These are phyloP conservation scores for Acanthosoma haemorrhoidale DNA, from an alignment of 2,888 invertebrate genomes.

Conservation along the genomic window DNA sequence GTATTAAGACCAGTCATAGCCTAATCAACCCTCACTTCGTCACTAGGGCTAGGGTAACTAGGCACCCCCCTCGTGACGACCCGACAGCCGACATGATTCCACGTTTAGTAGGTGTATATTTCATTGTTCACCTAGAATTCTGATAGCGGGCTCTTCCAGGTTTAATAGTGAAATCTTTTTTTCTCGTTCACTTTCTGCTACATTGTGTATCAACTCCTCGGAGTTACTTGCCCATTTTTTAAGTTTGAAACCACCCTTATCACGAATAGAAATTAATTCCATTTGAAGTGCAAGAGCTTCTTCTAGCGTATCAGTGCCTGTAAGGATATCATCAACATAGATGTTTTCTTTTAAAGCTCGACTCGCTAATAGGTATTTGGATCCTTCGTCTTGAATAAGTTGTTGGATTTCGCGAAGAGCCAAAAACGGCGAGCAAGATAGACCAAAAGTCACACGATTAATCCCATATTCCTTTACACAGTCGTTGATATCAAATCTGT, in stretches of 20 bases:
- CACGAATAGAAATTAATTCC: slow-evolving; percentile 36
- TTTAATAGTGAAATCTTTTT: neutral
- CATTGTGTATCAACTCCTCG: neutral
- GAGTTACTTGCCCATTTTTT: slow-evolving; percentile 41
- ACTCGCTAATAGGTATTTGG: slow-evolving; percentile 36
- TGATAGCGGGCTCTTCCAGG: slow-evolving; percentile 26
- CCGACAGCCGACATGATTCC: slow-evolving; percentile 36
- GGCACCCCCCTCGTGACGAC: too few relatives aligned
- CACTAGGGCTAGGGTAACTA: too few relatives aligned
- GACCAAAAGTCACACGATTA: slow-evolving; percentile 40
- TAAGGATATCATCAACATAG: slow-evolving; percentile 42
- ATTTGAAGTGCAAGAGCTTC: slow-evolving; percentile 36
- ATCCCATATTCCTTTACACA: slow-evolving; percentile 37
- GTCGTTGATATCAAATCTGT: slow-evolving; percentile 35
- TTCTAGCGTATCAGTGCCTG: slow-evolving; percentile 36
- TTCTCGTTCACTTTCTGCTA: neutral
- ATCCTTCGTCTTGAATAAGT: slow-evolving; percentile 36
- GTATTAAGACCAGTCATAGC: too few relatives aligned
- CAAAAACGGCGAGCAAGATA: too few relatives aligned
- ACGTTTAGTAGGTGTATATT: slow-evolving; percentile 33
- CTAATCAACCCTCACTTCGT: too few relatives aligned
- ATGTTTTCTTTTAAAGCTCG: slow-evolving; percentile 33
- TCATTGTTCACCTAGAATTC: slow-evolving; percentile 33
- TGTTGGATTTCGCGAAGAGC: slow-evolving; percentile 39
- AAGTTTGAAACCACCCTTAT: slow-evolving; percentile 37